phyloP scores from a whole-genome alignment of 2,113 vertebrate species.

The Amia ocellicauda region DNA sequence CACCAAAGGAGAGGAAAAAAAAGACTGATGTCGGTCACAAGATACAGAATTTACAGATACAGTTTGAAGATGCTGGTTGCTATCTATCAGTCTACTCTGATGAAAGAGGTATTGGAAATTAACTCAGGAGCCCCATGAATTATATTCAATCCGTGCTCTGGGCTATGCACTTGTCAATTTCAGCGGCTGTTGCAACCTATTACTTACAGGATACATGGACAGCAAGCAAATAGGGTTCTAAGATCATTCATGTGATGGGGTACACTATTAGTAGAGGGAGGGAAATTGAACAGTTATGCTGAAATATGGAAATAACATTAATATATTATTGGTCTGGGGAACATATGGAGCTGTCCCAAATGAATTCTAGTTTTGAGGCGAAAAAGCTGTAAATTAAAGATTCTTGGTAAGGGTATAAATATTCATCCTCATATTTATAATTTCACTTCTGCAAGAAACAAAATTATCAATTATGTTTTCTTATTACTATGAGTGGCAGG shows the following conservation, averaged over 20 bases:
- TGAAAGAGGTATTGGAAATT: conserved; percentile 79
- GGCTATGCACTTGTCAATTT: conserved; percentile 81
- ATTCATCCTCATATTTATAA: no score
- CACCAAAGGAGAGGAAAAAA: conserved; percentile 28
- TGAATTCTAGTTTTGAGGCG: no score
- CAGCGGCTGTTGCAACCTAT: conserved; percentile 71
- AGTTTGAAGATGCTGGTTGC: conserved; percentile 60
- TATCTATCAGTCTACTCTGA: conserved; percentile 67
- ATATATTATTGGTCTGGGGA: not conserved
- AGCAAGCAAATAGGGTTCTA: conserved; percentile 22
- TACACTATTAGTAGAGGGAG: no score
- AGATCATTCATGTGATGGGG: no score
- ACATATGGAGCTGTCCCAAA: no score
- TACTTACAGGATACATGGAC: conserved; percentile 73
- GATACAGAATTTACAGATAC: conserved; percentile 60
- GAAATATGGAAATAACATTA: not conserved
- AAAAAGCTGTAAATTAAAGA: no score
- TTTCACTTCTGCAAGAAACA: no score
- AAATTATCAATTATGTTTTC: no score
- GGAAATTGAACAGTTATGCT: not conserved
- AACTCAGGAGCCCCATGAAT: conserved; percentile 73
- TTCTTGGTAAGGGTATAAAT: no score
- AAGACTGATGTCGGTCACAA: conserved; percentile 46
- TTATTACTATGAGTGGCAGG: no score
- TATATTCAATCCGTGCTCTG: conserved; percentile 74